These are phyloP conservation scores for Cordilura impudica DNA, from an alignment of 2,888 invertebrate genomes.

Conservation along the genomic window DNA sequence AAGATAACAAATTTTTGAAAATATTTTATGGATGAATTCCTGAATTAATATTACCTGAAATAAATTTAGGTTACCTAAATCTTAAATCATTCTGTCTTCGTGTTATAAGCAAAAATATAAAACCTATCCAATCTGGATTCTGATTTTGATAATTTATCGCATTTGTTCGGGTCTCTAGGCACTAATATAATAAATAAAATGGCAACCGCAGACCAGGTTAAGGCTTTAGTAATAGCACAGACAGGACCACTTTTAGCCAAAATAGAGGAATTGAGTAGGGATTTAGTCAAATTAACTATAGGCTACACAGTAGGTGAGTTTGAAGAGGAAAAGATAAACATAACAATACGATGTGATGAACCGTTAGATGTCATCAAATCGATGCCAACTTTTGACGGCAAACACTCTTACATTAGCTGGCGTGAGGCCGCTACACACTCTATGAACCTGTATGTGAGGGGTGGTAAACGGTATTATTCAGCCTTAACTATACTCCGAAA, in stretches of 20 bases:
- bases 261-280: constrained; percentile 3
- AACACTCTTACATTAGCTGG: neutral
- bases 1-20: no score
- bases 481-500: constrained; percentile 37
- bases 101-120: no score
- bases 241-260: neutral
- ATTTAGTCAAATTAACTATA: neutral
- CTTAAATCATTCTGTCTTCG: no score
- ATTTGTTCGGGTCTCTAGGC: no score
- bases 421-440: neutral
- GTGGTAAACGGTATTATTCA: no score
- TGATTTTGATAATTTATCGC: no score
- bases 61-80: no score
- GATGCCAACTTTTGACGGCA: constrained; percentile 5
- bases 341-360: constrained; percentile 2
- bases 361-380: constrained; percentile 3
- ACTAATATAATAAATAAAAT: no score
- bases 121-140: no score
- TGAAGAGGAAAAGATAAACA: constrained; percentile 1
- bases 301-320: neutral
- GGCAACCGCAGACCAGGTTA: neutral
- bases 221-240: constrained; percentile 1
- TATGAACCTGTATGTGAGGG: no score
- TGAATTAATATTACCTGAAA: no score
- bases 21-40: no score